phyloP scores from a whole-genome alignment of 2,888 invertebrate species.

The Orthosia gothica region DNA sequence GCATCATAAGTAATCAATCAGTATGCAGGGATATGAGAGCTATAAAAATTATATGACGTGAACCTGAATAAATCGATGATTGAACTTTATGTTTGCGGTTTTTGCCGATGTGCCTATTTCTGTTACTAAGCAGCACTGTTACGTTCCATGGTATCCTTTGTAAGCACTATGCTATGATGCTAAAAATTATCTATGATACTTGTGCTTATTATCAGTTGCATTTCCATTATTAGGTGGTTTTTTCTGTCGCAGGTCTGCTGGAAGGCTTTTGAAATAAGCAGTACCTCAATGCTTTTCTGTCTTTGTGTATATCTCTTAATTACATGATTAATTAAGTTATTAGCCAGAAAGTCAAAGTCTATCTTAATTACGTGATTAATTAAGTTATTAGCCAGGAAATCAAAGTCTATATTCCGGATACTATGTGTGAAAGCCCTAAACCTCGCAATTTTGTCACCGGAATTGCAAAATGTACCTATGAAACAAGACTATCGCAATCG shows the following conservation, averaged over 20 bases:
- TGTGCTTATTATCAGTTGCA: background rate
- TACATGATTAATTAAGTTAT: too few relatives aligned
- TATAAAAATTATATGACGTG: slow-evolving; percentile 38
- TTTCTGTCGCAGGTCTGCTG: background rate
- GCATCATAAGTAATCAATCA: slow-evolving; percentile 27
- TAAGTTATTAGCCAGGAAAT: background rate
- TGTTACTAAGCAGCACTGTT: background rate
- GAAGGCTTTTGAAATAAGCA: background rate
- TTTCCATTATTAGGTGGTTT: background rate
- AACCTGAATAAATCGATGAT: slow-evolving; percentile 15
- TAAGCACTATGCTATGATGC: too few relatives aligned
- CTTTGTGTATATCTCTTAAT: too few relatives aligned
- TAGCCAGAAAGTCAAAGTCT: background rate
- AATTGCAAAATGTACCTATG: slow-evolving; percentile 59
- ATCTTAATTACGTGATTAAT: too few relatives aligned
- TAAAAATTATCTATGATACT: too few relatives aligned
- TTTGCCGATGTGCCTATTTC: background rate
- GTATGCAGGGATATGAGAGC: slow-evolving; percentile 51
- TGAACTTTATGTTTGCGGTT: slow-evolving; percentile 15
- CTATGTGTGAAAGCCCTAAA: slow-evolving; percentile 30
- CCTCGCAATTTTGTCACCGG: slow-evolving; percentile 42
- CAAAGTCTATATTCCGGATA: background rate
- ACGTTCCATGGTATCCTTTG: background rate
- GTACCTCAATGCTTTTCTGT: too few relatives aligned
- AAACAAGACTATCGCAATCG: slow-evolving; percentile 60